Conservation (phyloP, 92 coral and sea anemone genomes). For the Phenganax marumi region DNA sequence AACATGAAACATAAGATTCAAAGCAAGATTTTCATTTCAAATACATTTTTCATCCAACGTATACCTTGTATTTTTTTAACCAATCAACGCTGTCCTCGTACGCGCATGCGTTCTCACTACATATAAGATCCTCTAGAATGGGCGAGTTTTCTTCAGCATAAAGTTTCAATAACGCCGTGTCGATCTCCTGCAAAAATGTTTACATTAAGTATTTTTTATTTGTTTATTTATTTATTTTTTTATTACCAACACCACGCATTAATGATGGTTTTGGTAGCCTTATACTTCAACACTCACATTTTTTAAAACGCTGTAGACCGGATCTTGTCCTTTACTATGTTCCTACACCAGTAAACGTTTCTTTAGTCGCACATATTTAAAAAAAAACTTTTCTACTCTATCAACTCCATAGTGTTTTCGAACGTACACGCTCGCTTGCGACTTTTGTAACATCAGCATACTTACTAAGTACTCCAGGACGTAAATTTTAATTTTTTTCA, state of each 20-base stretch:
- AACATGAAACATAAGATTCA: not conserved
- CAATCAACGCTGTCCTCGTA: constrained; percentile 74
- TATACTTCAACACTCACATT: constrained; percentile 1
- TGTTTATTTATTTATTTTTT: not conserved
- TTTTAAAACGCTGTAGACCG: constrained; percentile 12
- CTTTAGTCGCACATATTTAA: not conserved
- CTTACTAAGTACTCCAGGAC: constrained; percentile 29
- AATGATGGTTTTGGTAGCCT: too few relatives aligned
- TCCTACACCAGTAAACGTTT: constrained; percentile 5
- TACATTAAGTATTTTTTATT: not conserved
- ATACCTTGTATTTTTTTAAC: constrained; percentile 81
- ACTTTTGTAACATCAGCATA: not conserved
- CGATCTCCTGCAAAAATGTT: constrained; percentile 67
- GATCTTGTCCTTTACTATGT: constrained; percentile 38
- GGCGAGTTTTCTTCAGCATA: constrained; percentile 85
- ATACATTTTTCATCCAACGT: not conserved
- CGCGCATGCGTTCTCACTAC: constrained; percentile 74
- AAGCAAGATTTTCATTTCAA: not conserved
- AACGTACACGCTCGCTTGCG: not conserved
- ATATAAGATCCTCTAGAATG: constrained; percentile 65
- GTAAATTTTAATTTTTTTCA: not conserved
- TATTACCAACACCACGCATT: not conserved
- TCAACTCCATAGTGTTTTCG: too few relatives aligned
- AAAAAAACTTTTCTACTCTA: too few relatives aligned
- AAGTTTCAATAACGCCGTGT: constrained; percentile 79